A percentile compares a stretch with the other conserved stretches of the same genome.
These are phyloP conservation scores for Onychostoma macrolepis DNA, from an alignment of 2,113 vertebrate species.

Conservation along the genomic window DNA sequence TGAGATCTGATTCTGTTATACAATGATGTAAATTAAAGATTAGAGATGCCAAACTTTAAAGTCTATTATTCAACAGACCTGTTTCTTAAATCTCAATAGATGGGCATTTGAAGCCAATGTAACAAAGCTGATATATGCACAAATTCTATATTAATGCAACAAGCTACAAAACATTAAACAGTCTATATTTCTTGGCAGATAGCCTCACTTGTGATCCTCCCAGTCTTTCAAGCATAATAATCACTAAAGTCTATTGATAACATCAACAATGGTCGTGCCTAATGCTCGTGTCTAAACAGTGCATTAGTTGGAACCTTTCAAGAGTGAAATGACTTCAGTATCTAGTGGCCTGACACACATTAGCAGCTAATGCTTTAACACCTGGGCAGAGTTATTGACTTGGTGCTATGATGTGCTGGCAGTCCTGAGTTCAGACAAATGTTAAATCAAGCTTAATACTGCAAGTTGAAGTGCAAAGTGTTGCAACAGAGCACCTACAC, in stretches of 20 bases:
- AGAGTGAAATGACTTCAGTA: background rate
- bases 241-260: background rate
- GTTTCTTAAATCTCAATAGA: background rate
- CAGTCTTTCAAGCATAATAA: background rate
- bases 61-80: background rate
- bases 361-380: conserved; percentile 1
- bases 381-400: conserved; percentile 19
- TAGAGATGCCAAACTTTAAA: background rate
- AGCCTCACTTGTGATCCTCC: background rate
- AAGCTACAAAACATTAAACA: background rate
- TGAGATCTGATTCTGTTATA: conserved; percentile 7
- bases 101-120: background rate
- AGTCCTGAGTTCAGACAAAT: conserved; percentile 45
- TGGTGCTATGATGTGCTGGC: conserved; percentile 26
- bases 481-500: background rate
- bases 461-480: conserved; percentile 1
- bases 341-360: background rate
- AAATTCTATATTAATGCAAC: background rate
- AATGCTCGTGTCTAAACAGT: background rate
- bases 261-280: background rate
- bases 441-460: conserved; percentile 25
- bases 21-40: conserved; percentile 31
- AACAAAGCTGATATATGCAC: background rate
- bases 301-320: background rate
- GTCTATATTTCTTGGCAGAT: background rate